phyloP scores from a whole-genome alignment of 2,113 vertebrate genomes.

The Epinephelus lanceolatus region DNA sequence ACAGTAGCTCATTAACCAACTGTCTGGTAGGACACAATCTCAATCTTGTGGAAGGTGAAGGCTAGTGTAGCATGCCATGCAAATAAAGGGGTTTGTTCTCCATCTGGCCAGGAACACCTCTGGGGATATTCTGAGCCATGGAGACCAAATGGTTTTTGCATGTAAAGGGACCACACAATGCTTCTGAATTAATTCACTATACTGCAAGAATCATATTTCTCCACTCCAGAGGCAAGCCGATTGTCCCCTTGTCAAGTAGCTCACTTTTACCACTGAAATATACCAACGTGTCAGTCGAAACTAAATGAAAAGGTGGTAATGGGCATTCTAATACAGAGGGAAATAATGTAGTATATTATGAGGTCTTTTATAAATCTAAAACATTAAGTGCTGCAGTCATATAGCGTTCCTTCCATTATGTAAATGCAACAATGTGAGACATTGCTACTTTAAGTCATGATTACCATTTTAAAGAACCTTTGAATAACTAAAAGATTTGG shows the following conservation, averaged over 20 bases:
- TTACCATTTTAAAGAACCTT: background rate
- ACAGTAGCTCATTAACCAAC: constrained; percentile 78
- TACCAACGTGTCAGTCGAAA: constrained; percentile 3
- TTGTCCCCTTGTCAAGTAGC: constrained; percentile 29
- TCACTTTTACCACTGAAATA: constrained; percentile 34
- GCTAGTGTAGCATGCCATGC: constrained; percentile 72
- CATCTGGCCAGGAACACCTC: constrained; percentile 73
- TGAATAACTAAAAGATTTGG: background rate
- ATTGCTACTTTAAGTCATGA: background rate
- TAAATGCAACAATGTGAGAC: background rate
- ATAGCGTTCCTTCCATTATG: background rate
- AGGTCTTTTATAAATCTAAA: background rate
- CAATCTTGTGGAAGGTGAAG: constrained; percentile 77
- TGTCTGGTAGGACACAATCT: constrained; percentile 79
- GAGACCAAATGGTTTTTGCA: constrained; percentile 71
- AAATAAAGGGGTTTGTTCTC: constrained; percentile 78
- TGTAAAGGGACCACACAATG: constrained; percentile 56
- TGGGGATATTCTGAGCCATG: constrained; percentile 65
- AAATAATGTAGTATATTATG: background rate
- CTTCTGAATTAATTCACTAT: constrained; percentile 54
- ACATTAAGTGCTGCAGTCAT: background rate
- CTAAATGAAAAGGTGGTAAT: constrained; percentile 12
- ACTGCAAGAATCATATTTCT: constrained; percentile 40
- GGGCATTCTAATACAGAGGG: background rate
- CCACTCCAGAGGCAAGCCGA: constrained; percentile 30